Evolutionary conservation across 1,140 invertebrate genomes (phyloP).

Genomic region (Achatina immaculata): DNA sequence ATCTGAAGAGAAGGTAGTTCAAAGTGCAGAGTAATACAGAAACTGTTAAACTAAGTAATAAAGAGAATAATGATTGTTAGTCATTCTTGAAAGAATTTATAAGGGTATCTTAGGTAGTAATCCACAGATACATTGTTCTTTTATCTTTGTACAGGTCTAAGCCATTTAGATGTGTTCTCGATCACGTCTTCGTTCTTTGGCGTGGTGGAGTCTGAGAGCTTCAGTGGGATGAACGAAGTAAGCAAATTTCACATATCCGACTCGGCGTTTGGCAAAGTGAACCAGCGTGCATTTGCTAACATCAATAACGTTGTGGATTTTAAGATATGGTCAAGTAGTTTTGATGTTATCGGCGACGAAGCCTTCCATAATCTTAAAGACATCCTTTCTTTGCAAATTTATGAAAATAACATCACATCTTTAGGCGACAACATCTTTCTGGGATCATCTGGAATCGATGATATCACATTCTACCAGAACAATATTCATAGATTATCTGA

Average conservation of each 20-base stretch:
- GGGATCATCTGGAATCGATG: neutral
- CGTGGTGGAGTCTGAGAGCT: slow-evolving; percentile 32
- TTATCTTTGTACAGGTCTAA: slow-evolving; percentile 11
- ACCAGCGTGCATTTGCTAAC: slow-evolving; percentile 19
- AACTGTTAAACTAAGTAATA: too few species aligned
- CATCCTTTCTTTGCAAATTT: neutral
- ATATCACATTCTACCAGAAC: slow-evolving; percentile 4
- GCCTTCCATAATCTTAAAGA: slow-evolving; percentile 21
- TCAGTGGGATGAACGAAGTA: slow-evolving; percentile 6
- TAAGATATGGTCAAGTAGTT: neutral
- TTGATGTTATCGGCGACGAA: slow-evolving; percentile 3
- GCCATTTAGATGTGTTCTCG: slow-evolving; percentile 13
- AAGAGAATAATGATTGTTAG: too few species aligned
- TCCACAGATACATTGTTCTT: too few species aligned
- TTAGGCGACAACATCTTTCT: neutral
- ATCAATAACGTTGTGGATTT: neutral
- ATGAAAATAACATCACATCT: slow-evolving; percentile 14
- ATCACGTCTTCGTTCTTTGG: slow-evolving; percentile 24
- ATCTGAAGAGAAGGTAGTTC: too few species aligned
- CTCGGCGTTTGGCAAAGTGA: slow-evolving; percentile 24
- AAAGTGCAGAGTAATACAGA: too few species aligned
- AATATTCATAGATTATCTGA: neutral
- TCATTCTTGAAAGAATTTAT: too few species aligned
- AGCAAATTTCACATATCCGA: slow-evolving; percentile 15
- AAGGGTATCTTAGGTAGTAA: too few species aligned